These are phyloP conservation scores for Chiroxiphia lanceolata DNA, from an alignment of 2,797 vertebrate species.

Conservation along the genomic window DNA sequence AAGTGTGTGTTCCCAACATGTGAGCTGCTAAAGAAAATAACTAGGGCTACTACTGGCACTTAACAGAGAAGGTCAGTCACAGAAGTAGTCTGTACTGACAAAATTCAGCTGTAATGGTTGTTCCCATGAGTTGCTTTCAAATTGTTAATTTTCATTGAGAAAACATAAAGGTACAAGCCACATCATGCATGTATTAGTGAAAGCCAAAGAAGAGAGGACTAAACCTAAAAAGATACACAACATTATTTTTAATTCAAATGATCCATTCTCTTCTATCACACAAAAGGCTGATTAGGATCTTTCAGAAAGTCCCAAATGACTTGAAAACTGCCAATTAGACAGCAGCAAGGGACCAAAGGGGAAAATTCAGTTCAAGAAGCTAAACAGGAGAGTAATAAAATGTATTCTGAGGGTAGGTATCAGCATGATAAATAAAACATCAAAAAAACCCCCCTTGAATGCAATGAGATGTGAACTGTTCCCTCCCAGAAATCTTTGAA, in stretches of 20 bases:
- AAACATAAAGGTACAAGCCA: not conserved
- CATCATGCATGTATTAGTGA: not conserved
- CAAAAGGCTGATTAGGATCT: not conserved
- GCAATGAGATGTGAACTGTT: conserved; percentile 35
- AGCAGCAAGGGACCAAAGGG: not conserved
- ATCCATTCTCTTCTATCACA: not conserved
- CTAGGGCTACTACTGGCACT: not conserved
- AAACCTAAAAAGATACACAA: not conserved
- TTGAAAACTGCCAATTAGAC: conserved; percentile 35
- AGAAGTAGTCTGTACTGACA: not conserved
- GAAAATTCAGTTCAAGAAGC: not conserved
- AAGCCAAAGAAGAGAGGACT: not conserved
- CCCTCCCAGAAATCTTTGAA: conserved; percentile 55
- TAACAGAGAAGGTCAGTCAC: conserved; percentile 24
- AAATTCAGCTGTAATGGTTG: not conserved
- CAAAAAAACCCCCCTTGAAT: not conserved
- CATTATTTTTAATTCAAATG: not conserved
- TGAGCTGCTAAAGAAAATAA: conserved; percentile 48
- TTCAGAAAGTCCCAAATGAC: not conserved
- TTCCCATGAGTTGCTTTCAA: conserved; percentile 10
- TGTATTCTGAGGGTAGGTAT: conserved; percentile 29
- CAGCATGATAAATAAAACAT: conserved; percentile 38
- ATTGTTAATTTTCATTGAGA: conserved; percentile 13
- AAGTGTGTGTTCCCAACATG: conserved; percentile 36
- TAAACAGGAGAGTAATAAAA: conserved; percentile 32